Conservation (phyloP, 2,797 vertebrate species). For the Sebastes cheni region DNA sequence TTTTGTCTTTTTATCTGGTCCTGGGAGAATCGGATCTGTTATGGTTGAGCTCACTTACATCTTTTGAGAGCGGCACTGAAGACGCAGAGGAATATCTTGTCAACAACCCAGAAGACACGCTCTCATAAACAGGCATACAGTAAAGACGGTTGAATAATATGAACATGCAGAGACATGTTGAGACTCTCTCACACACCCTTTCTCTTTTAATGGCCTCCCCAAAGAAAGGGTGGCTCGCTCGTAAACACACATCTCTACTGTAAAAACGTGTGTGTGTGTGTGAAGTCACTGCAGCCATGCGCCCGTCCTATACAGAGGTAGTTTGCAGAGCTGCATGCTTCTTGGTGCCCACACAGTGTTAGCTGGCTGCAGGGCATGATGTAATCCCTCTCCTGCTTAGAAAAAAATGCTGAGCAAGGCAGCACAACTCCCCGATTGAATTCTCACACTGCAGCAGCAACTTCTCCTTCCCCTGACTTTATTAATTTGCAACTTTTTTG, state of each 20-base stretch:
- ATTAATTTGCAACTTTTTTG: slow-evolving; percentile 30
- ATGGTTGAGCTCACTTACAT: slow-evolving; percentile 29
- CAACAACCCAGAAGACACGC: slow-evolving; percentile 1
- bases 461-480: slow-evolving; percentile 20
- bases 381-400: slow-evolving; percentile 57
- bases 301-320: neutral
- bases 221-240: slow-evolving; percentile 17
- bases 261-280: neutral
- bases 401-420: slow-evolving; percentile 67
- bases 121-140: neutral
- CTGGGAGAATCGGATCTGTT: slow-evolving; percentile 29
- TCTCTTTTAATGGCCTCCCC: slow-evolving; percentile 39
- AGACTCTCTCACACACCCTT: neutral
- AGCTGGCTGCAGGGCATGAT: slow-evolving; percentile 58
- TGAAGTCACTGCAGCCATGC: slow-evolving; percentile 9
- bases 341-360: slow-evolving; percentile 36
- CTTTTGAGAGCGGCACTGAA: slow-evolving; percentile 32
- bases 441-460: slow-evolving; percentile 54
- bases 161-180: slow-evolving; percentile 11
- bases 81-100: slow-evolving; percentile 31
- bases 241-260: neutral
- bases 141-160: slow-evolving; percentile 8
- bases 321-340: slow-evolving; percentile 33
- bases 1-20: slow-evolving; percentile 22
- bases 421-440: slow-evolving; percentile 44